These are phyloP conservation scores for Euwallacea similis DNA, from an alignment of 1,140 invertebrate genomes.

Conservation along the genomic window DNA sequence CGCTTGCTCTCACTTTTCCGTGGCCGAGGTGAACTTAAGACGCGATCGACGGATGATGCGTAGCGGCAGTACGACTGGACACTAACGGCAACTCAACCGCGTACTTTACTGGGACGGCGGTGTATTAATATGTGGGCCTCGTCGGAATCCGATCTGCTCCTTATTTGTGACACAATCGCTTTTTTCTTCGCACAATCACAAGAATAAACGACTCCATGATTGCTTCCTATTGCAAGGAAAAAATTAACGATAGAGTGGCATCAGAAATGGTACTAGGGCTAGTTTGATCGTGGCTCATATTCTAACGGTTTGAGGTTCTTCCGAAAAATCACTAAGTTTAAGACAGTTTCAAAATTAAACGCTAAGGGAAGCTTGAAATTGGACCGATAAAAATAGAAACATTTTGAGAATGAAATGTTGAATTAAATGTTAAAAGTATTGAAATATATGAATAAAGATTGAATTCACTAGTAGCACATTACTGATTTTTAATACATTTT, in stretches of 20 bases:
- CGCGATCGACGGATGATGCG: slow-evolving; percentile 21
- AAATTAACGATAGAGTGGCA: neutral
- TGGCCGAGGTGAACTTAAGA: neutral
- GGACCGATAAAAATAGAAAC: no score
- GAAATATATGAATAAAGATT: no score
- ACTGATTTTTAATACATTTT: no score
- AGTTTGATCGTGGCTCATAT: no score
- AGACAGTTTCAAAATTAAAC: no score
- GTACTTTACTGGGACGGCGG: slow-evolving; percentile 37
- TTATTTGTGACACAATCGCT: slow-evolving; percentile 40
- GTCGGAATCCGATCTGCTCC: slow-evolving; percentile 39
- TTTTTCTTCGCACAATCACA: slow-evolving; percentile 22
- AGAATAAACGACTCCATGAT: neutral
- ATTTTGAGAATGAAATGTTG: no score
- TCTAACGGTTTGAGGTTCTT: no score
- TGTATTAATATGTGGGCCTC: slow-evolving; percentile 38
- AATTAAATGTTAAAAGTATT: no score
- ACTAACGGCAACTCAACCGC: slow-evolving; percentile 24
- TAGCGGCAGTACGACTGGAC: slow-evolving; percentile 29
- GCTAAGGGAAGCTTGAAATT: no score
- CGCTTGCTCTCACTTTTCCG: neutral
- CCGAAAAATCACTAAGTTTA: no score
- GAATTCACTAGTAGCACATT: no score
- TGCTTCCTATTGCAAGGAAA: neutral
- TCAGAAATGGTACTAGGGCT: no score